Evolutionary conservation across 2,797 vertebrate genomes (phyloP).

Genomic region (Paguma larvata): DNA sequence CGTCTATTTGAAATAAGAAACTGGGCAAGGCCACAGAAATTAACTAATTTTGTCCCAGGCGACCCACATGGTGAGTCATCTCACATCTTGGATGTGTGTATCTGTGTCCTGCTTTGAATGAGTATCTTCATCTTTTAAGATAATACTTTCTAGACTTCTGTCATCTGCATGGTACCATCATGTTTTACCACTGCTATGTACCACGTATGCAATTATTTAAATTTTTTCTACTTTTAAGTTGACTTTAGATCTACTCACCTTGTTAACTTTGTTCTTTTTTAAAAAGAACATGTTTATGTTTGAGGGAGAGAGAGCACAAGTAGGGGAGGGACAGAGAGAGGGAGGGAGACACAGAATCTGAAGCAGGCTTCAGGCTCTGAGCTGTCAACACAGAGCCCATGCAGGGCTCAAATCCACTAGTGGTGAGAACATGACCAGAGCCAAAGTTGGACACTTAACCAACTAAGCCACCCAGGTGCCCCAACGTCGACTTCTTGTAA

Average conservation of each 20-base stretch:
- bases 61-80: background rate
- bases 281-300: too few relatives aligned
- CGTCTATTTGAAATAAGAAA: background rate
- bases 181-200: background rate
- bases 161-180: background rate
- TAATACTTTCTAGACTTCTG: background rate
- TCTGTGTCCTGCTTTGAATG: background rate
- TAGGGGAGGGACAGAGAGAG: too few relatives aligned
- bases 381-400: too few relatives aligned
- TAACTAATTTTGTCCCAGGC: background rate
- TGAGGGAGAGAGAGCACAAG: too few relatives aligned
- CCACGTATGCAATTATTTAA: background rate
- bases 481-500: background rate
- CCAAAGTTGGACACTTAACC: too few relatives aligned
- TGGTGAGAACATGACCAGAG: too few relatives aligned
- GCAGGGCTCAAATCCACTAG: too few relatives aligned
- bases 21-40: background rate
- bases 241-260: background rate
- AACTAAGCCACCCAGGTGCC: too few relatives aligned
- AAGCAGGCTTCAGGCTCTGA: too few relatives aligned
- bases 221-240: background rate
- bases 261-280: background rate
- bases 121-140: background rate
- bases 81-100: background rate
- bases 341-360: too few relatives aligned